Conservation (phyloP, 1,140 invertebrate genomes). For the Phortica variegata region DNA sequence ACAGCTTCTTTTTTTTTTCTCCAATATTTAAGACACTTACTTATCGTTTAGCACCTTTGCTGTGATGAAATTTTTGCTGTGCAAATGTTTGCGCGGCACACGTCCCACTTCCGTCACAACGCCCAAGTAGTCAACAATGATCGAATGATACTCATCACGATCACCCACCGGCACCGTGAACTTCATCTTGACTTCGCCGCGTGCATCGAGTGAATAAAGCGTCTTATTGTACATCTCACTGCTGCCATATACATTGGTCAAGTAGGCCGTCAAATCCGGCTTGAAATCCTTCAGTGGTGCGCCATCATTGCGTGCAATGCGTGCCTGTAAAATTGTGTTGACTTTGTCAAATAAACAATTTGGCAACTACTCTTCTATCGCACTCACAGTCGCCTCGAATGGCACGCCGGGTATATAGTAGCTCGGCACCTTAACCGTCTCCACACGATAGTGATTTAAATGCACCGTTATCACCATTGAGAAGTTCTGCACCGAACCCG, state of each 20-base stretch:
- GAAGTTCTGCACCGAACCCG: constrained; percentile 74
- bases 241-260: constrained; percentile 68
- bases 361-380: background rate
- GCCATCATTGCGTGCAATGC: constrained; percentile 68
- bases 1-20: too few species aligned
- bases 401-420: constrained; percentile 85
- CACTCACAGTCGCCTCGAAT: constrained; percentile 74
- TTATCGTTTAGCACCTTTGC: constrained; percentile 69
- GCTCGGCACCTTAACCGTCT: constrained; percentile 76
- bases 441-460: constrained; percentile 78
- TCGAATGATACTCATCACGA: constrained; percentile 56
- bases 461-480: constrained; percentile 70
- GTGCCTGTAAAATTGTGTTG: constrained; percentile 16
- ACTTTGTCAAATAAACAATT: background rate
- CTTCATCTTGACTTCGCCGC: constrained; percentile 71
- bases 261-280: constrained; percentile 65
- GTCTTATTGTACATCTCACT: constrained; percentile 65
- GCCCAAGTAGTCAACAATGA: constrained; percentile 65
- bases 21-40: constrained; percentile 21
- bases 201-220: constrained; percentile 63
- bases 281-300: constrained; percentile 66
- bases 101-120: constrained; percentile 68
- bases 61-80: constrained; percentile 75
- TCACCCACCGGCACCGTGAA: constrained; percentile 67
- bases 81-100: constrained; percentile 72